Percentiles rank a stretch among this genome's conserved stretches.
Conservation (phyloP, 2,797 vertebrate species). For the Rhabdophis nuchalis region DNA sequence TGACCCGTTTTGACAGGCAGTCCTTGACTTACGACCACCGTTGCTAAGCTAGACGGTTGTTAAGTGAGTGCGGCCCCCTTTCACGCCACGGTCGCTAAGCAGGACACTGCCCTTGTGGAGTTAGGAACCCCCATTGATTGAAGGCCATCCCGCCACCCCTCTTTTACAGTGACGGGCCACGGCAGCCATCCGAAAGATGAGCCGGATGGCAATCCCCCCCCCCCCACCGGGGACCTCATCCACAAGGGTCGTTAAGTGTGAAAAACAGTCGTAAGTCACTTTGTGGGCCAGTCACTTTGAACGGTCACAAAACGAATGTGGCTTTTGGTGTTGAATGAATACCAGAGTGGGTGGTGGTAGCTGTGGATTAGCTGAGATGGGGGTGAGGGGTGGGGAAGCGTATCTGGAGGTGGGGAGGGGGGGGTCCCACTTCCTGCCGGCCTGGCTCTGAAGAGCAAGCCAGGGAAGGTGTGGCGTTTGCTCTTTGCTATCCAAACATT, state of each 20-base stretch:
- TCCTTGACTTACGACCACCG: neutral
- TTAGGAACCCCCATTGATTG: too few species aligned
- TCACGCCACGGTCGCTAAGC: neutral
- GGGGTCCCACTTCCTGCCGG: conserved; percentile 70
- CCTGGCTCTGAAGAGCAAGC: conserved; percentile 70
- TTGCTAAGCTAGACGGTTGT: neutral
- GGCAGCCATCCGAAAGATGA: neutral
- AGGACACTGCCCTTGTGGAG: neutral
- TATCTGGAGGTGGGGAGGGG: too few species aligned
- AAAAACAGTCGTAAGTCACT: too few species aligned
- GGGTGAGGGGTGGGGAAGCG: too few species aligned
- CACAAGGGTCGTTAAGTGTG: too few species aligned
- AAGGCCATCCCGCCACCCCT: too few species aligned
- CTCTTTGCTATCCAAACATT: conserved; percentile 98
- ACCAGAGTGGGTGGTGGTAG: neutral
- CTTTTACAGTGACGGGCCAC: too few species aligned
- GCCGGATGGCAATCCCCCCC: neutral
- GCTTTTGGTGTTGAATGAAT: too few species aligned
- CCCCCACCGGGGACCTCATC: too few species aligned
- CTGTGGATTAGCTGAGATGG: neutral
- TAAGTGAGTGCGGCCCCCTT: neutral
- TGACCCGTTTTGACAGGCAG: neutral
- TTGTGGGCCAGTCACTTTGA: neutral
- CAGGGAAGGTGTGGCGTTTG: conserved; percentile 93
- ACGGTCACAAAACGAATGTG: neutral